Base-by-base conservation (phyloP, 2,888 invertebrate genomes). In the Apoda limacodes region DNA sequence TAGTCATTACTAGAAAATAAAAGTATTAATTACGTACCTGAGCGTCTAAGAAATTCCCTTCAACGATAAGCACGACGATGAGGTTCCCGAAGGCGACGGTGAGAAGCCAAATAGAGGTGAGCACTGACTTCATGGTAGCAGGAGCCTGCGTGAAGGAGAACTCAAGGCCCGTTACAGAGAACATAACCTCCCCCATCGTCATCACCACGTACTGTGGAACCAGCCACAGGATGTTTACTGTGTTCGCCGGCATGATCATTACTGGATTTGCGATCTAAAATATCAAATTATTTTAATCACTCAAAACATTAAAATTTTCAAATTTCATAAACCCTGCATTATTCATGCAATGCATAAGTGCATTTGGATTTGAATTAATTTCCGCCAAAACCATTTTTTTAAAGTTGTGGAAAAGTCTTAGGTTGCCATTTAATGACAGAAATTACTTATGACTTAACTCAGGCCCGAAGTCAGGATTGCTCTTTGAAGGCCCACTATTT, bases 131-230 rank as follows among this genome's bases (percentile, higher is more conserved):
- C 97, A 99, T 97, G 40, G 88, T 89, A 4, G 83, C 61, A 0
- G 98, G 96, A 0, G 98, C 94, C 82, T 94, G 95, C 0, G 96
- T 93, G 67, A 95, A 98, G 0, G 97, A 93, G 70, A 99, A 98
- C 60, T 95, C 93, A 12, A 98, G 78, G 0, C 98, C 98, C 0
- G 98, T 97, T 13, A 98, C 90, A 0, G 96, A 94, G 65, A 97
- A 95, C 88, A 98, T 91, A 22, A 98, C 91, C 70, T 99, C 98
- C 0, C 89, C 98, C 52, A 90, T 85, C 0, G 98, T 96, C 52
- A 99, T 90, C 9, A 97, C 82, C 27, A 97, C 71, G 59, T 96
- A 97, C 62, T 98, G 98, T 0, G 98, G 98, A 11, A 98, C 57
- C 51, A 95, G 85, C 89, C 88, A 92, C 3, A 93, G 60, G 55